phyloP scores from a whole-genome alignment of 2,888 invertebrate species.

The Cephonodes hylas region DNA sequence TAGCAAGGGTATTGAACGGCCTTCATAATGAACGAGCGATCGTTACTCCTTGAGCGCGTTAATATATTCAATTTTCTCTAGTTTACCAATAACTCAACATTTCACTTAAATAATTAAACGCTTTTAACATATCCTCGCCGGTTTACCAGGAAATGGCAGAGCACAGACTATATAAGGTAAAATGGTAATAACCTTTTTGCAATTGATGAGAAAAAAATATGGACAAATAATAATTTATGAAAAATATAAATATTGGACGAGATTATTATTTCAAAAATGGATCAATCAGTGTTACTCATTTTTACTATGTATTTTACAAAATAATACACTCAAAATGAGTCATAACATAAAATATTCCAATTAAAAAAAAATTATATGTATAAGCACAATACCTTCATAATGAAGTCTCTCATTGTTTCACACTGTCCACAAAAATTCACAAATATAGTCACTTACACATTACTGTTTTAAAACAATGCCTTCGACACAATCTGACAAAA shows the following conservation, averaged over 20 bases:
- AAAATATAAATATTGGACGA: too few relatives aligned
- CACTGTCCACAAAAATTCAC: not conserved
- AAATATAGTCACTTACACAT: not conserved
- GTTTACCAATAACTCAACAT: not conserved
- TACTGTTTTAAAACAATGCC: not conserved
- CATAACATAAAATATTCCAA: too few relatives aligned
- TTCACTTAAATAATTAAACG: not conserved
- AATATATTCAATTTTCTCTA: conserved; percentile 6
- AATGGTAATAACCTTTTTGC: not conserved
- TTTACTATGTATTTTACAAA: too few relatives aligned
- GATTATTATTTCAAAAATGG: too few relatives aligned
- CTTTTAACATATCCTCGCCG: not conserved
- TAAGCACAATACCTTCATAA: not conserved
- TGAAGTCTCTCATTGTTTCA: not conserved
- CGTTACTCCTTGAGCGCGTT: not conserved
- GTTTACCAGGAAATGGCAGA: not conserved
- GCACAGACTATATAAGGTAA: not conserved
- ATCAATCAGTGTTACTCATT: too few relatives aligned
- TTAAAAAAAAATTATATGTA: too few relatives aligned
- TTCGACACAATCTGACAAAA: not conserved
- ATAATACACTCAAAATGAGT: too few relatives aligned
- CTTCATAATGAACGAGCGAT: not conserved
- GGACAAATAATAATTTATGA: not conserved
- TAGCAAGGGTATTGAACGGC: not conserved
- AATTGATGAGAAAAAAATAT: not conserved